Base-by-base conservation (phyloP, 2,888 invertebrate species). In the Unio delphinus region DNA sequence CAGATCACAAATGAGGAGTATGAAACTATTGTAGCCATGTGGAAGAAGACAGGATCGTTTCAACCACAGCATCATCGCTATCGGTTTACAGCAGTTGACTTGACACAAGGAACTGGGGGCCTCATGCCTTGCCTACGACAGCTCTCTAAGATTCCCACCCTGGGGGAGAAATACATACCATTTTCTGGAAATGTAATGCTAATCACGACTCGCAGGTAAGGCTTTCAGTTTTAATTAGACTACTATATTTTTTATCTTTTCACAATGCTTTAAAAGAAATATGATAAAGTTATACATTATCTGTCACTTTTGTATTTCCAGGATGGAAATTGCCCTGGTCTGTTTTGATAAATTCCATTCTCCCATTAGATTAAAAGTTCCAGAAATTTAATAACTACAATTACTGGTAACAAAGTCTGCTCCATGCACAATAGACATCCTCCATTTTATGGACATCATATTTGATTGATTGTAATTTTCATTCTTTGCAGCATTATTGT, bases 141-240 rank as follows among this genome's bases (percentile, higher is more conserved):
- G 26, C 71, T 86, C 67, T 81, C 84, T 17, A 86, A 83, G 64
- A 80, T 86, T 18, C 86, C 86, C n/a, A 72, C 72, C 60, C 79
- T 87, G 23, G 87, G 85, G 20, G 76, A 79, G 11, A 65, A 68
- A 45, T 74, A 78, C 20, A 67, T 65, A 15, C 74, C 83, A 8
- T 78, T 77, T 69, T 67, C 54, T n/a, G 85, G 84, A 30, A 85
- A 84, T 69, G 70, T 68, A 0, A 76, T 87, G 74, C 68, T 86
- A 55, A 69, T 84, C 15, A 70, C 82, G 15, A 75, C 84, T 5
- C 69, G 84, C 34, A 73, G 73, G 75, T 73, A 67, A 59, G 3
- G 55, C 20, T 28, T 6, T 30, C 6, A 58, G 3, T n/a, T 58
- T 58, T 58, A 11, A 58, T n/a, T n/a, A 26, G 58, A 26, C 23